These are phyloP conservation scores for Pseudocheirus occidentalis DNA, from an alignment of 2,797 vertebrate species.

Conservation along the genomic window DNA sequence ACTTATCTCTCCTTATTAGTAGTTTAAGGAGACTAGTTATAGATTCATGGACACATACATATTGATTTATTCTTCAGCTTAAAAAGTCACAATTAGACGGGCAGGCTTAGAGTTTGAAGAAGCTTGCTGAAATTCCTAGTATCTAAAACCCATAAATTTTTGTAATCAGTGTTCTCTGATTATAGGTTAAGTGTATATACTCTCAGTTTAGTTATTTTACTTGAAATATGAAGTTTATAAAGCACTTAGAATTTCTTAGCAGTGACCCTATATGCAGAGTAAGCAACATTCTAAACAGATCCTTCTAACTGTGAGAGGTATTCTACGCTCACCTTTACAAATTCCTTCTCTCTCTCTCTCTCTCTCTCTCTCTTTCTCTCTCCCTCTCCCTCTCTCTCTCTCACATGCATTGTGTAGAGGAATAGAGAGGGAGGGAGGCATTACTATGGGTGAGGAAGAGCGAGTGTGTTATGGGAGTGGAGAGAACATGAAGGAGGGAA, in stretches of 20 bases:
- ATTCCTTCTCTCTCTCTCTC: too few relatives aligned
- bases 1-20: neutral
- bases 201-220: neutral
- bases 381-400: too few relatives aligned
- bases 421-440: neutral
- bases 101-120: neutral
- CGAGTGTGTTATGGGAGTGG: neutral
- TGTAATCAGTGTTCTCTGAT: neutral
- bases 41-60: neutral
- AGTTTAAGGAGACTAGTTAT: neutral
- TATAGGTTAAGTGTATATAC: neutral
- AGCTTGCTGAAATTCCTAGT: neutral
- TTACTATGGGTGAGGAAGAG: neutral
- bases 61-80: neutral
- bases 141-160: neutral
- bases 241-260: neutral
- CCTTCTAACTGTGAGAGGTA: neutral
- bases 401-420: neutral
- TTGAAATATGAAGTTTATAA: slow-evolving; percentile 7
- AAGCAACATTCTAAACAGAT: neutral
- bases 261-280: neutral
- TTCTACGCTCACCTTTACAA: neutral
- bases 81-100: neutral
- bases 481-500: neutral
- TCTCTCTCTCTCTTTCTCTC: too few relatives aligned